These are phyloP conservation scores for Elanoides forficatus DNA, from an alignment of 2,113 vertebrate species.

Conservation along the genomic window DNA sequence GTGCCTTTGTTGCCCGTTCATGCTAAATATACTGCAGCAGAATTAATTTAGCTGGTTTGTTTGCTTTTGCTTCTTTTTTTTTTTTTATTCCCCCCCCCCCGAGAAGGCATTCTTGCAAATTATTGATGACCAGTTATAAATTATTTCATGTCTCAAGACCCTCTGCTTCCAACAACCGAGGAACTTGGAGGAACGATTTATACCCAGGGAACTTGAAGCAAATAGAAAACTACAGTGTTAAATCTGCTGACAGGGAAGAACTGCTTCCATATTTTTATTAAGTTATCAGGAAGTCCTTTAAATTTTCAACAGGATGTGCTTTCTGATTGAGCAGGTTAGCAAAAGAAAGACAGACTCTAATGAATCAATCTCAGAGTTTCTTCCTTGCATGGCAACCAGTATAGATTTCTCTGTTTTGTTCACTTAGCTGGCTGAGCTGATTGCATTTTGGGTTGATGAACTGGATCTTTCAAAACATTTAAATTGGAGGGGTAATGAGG, in stretches of 20 bases:
- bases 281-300: constrained; percentile 24
- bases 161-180: neutral
- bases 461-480: constrained; percentile 40
- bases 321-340: constrained; percentile 29
- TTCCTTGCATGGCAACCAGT: neutral
- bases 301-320: constrained; percentile 36
- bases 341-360: constrained; percentile 5
- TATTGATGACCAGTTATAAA: neutral
- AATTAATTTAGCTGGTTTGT: constrained; percentile 4
- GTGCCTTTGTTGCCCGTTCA: neutral
- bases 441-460: constrained; percentile 45
- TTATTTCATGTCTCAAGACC: neutral
- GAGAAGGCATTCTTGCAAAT: neutral
- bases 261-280: constrained; percentile 23
- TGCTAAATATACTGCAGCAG: neutral
- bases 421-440: constrained; percentile 9
- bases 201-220: neutral
- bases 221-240: neutral
- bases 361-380: constrained; percentile 27
- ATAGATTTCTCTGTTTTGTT: constrained; percentile 44
- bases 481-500: constrained; percentile 20
- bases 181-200: neutral
- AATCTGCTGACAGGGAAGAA: neutral
- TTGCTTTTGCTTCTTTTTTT: neutral
- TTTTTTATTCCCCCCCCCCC: neutral